Conservation (phyloP, 2,888 invertebrate species). For the Calliopum simillimum region DNA sequence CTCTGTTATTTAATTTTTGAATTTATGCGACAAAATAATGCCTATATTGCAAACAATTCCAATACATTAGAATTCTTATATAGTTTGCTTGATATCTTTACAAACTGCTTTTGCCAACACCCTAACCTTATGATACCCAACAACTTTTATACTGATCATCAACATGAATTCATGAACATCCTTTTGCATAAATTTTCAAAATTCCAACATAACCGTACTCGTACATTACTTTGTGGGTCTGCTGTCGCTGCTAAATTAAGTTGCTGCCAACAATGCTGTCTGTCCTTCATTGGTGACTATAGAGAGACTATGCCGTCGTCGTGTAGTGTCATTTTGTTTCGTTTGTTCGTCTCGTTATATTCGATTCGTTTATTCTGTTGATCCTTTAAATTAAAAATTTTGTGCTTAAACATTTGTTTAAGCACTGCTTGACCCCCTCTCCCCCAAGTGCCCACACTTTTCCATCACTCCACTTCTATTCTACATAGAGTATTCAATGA, state of each 20-base stretch:
- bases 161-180: neutral
- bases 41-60: too few relatives aligned
- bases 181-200: slow-evolving; percentile 30
- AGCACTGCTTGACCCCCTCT: slow-evolving; percentile 30
- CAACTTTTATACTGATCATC: too few relatives aligned
- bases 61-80: too few relatives aligned
- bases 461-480: neutral
- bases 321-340: slow-evolving; percentile 3
- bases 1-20: too few relatives aligned
- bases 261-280: neutral
- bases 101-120: too few relatives aligned
- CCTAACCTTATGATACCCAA: too few relatives aligned
- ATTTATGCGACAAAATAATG: too few relatives aligned
- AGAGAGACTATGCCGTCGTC: neutral
- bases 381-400: slow-evolving; percentile 64
- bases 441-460: neutral
- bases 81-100: too few relatives aligned
- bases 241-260: neutral
- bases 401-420: slow-evolving; percentile 59
- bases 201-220: slow-evolving; percentile 11
- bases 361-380: slow-evolving; percentile 65
- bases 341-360: slow-evolving; percentile 46
- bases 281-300: neutral
- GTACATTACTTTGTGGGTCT: neutral
- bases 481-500: neutral